phyloP scores from a whole-genome alignment of 2,797 vertebrate species.

The Florisuga fusca region DNA sequence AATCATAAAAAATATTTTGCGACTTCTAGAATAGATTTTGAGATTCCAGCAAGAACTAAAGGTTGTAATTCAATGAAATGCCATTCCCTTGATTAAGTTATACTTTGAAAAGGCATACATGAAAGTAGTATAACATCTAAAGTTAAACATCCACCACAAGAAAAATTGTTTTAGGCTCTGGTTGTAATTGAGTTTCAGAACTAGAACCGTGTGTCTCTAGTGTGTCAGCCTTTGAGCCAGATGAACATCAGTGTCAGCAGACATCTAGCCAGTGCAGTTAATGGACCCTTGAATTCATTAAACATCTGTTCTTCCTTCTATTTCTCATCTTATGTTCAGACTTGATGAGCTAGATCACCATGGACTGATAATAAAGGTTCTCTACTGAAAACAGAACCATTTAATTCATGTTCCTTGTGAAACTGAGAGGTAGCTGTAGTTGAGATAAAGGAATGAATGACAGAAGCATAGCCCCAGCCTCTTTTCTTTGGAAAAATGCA shows the following conservation, averaged over 20 bases:
- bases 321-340: background rate
- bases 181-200: background rate
- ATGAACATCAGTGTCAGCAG: background rate
- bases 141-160: background rate
- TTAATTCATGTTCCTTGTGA: background rate
- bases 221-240: background rate
- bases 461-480: background rate
- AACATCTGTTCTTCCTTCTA: background rate
- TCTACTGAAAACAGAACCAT: background rate
- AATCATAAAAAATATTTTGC: background rate
- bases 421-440: background rate
- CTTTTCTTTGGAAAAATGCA: no score
- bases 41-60: background rate
- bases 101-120: background rate
- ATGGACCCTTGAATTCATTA: background rate
- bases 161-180: background rate
- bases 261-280: background rate
- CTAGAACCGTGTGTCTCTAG: background rate
- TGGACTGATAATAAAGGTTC: background rate
- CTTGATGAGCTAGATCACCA: background rate
- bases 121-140: background rate
- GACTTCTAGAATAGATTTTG: background rate
- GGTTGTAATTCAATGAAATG: background rate
- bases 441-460: background rate
- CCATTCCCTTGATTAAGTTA: background rate